phyloP scores from a whole-genome alignment of 2,113 vertebrate species.

The Psophia crepitans region DNA sequence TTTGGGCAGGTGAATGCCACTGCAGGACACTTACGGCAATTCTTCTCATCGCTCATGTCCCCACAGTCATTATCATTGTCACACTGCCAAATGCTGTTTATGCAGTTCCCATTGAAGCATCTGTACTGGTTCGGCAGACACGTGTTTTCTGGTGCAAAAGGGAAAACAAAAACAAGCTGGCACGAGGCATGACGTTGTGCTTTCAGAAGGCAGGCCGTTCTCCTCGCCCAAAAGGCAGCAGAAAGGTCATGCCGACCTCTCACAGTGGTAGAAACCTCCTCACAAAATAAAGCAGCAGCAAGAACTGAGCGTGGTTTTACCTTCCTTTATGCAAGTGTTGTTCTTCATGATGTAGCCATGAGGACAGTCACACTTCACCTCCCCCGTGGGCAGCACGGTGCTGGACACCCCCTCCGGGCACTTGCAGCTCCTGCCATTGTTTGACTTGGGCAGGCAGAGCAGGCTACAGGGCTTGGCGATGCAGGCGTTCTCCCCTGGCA shows the following conservation, averaged over 20 bases:
- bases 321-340: constrained; percentile 84
- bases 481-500: constrained; percentile 87
- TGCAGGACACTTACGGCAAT: constrained; percentile 86
- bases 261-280: rapidly evolving
- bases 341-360: constrained; percentile 81
- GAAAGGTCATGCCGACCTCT: rapidly evolving
- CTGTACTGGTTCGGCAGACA: constrained; percentile 93
- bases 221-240: neutral
- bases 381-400: constrained; percentile 76
- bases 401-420: constrained; percentile 87
- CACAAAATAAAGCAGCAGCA: neutral
- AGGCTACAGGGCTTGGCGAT: constrained; percentile 86
- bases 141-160: constrained; percentile 72
- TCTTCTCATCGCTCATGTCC: constrained; percentile 95
- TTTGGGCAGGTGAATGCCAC: rapidly evolving
- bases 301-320: constrained; percentile 42
- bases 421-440: constrained; percentile 81
- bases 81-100: constrained; percentile 97
- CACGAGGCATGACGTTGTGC: neutral
- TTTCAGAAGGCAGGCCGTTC: rapidly evolving
- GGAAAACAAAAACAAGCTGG: neutral
- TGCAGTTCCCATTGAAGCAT: constrained; percentile 94
- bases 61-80: constrained; percentile 97
- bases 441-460: constrained; percentile 88
- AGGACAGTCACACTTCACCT: constrained; percentile 89